Evolutionary conservation across 2,113 vertebrate genomes (phyloP), one percentile per base, ranked within the genome.

Genomic region (Protomyctophum bolini): DNA sequence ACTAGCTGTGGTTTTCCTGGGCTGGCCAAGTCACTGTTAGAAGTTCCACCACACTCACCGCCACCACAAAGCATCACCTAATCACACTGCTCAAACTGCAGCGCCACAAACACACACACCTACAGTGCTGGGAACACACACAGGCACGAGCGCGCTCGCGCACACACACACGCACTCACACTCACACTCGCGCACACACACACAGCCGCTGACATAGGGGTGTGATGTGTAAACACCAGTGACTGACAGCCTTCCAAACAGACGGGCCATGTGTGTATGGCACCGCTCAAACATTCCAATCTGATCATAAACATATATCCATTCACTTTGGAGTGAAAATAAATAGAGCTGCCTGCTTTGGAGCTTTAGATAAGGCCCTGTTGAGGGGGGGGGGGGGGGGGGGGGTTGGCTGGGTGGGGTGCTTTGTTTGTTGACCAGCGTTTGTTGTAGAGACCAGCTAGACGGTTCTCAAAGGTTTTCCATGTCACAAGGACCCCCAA

Each of bases 11-110:
- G 90, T 92, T 92, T 92, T 82, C 79, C 85, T 83, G 66, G 81
- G 81, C 82, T 46, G 68, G 84, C 91, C 87, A 89, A 88, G 88
- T 81, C 79, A 83, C 87, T 61, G 89, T 91, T 88, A 89, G 87
- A 90, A 83, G 82, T 87, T 85, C 9, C 70, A 65, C 76, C 72
- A 29, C 84, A 76, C 81, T 86, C 69, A 83, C 80, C 83, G 72
- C 91, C 82, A 81, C 87, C 83, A 82, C 79, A 80, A 84, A 89
- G 88, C 88, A 83, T 91, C 89, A 91, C 86, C 86, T 93, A 92
- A 91, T 89, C 75, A 87, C 75, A 87, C 81, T 80, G 82, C 86
- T 83, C 83, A 87, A 70, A 75, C 79, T 87, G 66, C 58, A 66
- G 68, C 49, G 41, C 14, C 29, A 28, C 76, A 73, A 75, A 49